Conservation (phyloP, 2,888 invertebrate genomes). For the Hemistola chrysoprasaria region DNA sequence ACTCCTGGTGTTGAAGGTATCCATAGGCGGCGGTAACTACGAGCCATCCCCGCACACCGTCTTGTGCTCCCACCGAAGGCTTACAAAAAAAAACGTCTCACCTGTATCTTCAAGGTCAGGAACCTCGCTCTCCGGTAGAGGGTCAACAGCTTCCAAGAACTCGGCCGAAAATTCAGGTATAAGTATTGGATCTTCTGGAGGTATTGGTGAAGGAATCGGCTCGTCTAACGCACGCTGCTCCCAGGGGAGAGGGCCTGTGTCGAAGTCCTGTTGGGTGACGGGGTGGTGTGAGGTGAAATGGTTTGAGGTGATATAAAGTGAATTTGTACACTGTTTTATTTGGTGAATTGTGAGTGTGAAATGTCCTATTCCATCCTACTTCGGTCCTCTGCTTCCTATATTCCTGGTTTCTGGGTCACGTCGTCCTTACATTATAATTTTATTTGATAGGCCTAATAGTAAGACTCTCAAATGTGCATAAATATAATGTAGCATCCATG, state of each 20-base stretch:
- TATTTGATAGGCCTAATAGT: no score
- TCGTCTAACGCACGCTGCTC: constrained; percentile 55
- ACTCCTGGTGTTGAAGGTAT: no score
- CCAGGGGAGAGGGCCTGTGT: constrained; percentile 70
- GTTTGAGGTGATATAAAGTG: constrained; percentile 3
- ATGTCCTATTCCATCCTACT: no score
- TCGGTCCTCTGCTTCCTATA: no score
- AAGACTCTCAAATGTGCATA: no score
- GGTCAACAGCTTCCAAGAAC: constrained; percentile 65
- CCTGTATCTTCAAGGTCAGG: constrained; percentile 71
- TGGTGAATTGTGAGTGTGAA: background rate
- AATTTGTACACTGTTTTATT: background rate
- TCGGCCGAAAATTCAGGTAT: constrained; percentile 65
- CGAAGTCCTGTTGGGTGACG: constrained; percentile 69
- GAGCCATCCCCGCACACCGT: no score
- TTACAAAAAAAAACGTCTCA: constrained; percentile 25
- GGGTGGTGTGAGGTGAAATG: constrained; percentile 7
- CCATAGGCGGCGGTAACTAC: no score
- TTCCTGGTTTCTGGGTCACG: no score
- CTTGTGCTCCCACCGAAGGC: no score
- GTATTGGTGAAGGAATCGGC: constrained; percentile 48
- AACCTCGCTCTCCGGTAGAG: constrained; percentile 62
- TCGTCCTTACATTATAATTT: no score
- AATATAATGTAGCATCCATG: no score
- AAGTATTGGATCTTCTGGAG: constrained; percentile 64